Evolutionary conservation across 2,888 invertebrate genomes (phyloP).

Genomic region (Sisyra nigra): DNA sequence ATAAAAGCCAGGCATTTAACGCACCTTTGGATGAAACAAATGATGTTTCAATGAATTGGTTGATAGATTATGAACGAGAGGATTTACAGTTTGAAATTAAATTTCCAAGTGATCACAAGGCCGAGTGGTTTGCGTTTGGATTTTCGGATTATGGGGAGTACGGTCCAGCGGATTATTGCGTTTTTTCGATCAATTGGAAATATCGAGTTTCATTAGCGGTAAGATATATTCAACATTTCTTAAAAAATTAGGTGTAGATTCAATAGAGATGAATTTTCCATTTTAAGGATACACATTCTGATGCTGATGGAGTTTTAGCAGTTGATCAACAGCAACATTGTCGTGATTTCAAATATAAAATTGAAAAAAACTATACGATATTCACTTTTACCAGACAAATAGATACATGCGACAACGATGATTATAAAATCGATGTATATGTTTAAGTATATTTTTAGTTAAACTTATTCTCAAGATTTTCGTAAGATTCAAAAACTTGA

Average conservation of each 20-base stretch:
- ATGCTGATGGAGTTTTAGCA: slow-evolving; percentile 44
- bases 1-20: too few species aligned
- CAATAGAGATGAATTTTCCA: slow-evolving; percentile 8
- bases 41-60: too few species aligned
- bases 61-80: too few species aligned
- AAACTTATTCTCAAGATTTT: background rate
- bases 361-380: slow-evolving; percentile 36
- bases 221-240: too few species aligned
- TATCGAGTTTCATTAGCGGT: slow-evolving; percentile 39
- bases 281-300: slow-evolving; percentile 54
- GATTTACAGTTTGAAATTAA: too few species aligned
- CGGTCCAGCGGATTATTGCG: slow-evolving; percentile 63
- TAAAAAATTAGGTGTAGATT: too few species aligned
- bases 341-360: slow-evolving; percentile 33
- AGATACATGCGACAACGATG: slow-evolving; percentile 66
- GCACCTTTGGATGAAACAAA: too few species aligned
- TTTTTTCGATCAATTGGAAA: slow-evolving; percentile 60
- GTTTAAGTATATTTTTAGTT: slow-evolving; percentile 8
- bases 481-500: too few species aligned
- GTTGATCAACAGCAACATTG: slow-evolving; percentile 64
- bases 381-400: slow-evolving; percentile 64
- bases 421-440: slow-evolving; percentile 58
- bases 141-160: slow-evolving; percentile 68
- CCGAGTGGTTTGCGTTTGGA: slow-evolving; percentile 67
- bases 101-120: slow-evolving; percentile 11